Conservation (phyloP, 2,113 vertebrate genomes). For the Boleophthalmus pectinirostris region DNA sequence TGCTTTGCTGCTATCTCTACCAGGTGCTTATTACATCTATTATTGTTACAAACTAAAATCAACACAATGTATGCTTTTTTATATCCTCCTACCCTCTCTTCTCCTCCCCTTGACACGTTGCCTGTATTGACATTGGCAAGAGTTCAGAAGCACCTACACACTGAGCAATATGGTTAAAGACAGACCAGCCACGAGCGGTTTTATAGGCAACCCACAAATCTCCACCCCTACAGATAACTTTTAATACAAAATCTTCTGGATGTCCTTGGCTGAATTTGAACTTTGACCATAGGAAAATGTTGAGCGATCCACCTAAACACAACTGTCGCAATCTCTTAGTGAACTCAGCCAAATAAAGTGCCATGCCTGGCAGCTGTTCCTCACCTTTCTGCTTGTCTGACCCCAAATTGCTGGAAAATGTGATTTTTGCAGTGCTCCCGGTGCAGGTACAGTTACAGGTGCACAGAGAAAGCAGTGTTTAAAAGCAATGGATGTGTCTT, state of each 20-base stretch:
- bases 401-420: conserved; percentile 49
- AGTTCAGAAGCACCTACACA: conserved; percentile 46
- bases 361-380: conserved; percentile 24
- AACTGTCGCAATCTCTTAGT: conserved; percentile 20
- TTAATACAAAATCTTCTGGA: not conserved
- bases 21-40: conserved; percentile 31
- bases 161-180: conserved; percentile 19
- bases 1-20: conserved; percentile 28
- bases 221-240: not conserved
- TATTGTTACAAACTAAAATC: conserved; percentile 50
- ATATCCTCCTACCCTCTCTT: conserved; percentile 37
- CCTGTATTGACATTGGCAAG: conserved; percentile 58
- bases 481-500: conserved; percentile 27
- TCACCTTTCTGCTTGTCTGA: conserved; percentile 38
- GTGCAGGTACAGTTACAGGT: conserved; percentile 28
- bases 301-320: conserved; percentile 12
- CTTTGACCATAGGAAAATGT: conserved; percentile 2
- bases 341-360: conserved; percentile 29
- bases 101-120: conserved; percentile 34
- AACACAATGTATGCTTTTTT: conserved; percentile 36
- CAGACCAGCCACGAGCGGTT: conserved; percentile 4
- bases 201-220: conserved; percentile 41
- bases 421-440: conserved; percentile 42
- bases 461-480: conserved; percentile 31
- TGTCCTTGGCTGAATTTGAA: not conserved